Evolutionary conservation across 2,888 invertebrate species (phyloP).

Genomic region (Mythimna pallens): DNA sequence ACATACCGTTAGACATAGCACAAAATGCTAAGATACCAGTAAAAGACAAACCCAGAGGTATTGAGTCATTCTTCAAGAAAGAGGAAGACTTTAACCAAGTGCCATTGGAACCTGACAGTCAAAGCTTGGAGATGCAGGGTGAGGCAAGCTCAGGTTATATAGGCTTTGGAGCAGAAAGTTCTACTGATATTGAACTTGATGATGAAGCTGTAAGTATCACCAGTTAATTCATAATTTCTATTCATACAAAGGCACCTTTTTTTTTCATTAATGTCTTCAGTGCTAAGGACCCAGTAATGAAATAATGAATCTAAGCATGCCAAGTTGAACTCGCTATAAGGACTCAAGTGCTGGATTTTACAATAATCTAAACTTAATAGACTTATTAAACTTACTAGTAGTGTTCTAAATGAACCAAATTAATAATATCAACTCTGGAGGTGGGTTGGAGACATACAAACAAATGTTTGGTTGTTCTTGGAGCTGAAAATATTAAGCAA

Average conservation of each 20-base stretch:
- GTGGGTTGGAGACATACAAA: no score
- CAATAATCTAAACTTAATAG: no score
- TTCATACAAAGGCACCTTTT: not conserved
- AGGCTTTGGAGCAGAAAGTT: slow-evolving; percentile 59
- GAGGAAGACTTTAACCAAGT: slow-evolving; percentile 64
- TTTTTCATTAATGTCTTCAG: not conserved
- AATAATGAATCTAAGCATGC: no score
- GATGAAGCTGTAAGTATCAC: slow-evolving; percentile 86
- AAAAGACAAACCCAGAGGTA: slow-evolving; percentile 70
- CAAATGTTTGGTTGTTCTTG: no score
- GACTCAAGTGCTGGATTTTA: no score
- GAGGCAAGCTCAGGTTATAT: slow-evolving; percentile 65
- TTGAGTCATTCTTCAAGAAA: slow-evolving; percentile 84
- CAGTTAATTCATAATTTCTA: not conserved
- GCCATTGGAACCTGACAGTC: slow-evolving; percentile 60
- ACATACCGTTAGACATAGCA: slow-evolving; percentile 79
- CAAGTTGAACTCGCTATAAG: no score
- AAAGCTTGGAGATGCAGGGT: slow-evolving; percentile 55
- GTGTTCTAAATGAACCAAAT: no score
- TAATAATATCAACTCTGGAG: no score
- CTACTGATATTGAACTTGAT: slow-evolving; percentile 75
- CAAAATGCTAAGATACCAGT: slow-evolving; percentile 44
- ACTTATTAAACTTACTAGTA: no score
- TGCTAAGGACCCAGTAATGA: no score
- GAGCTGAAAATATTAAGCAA: no score